Conservation (phyloP, 35 echinoderm and acorn worm genomes). For the Diadema setosum region DNA sequence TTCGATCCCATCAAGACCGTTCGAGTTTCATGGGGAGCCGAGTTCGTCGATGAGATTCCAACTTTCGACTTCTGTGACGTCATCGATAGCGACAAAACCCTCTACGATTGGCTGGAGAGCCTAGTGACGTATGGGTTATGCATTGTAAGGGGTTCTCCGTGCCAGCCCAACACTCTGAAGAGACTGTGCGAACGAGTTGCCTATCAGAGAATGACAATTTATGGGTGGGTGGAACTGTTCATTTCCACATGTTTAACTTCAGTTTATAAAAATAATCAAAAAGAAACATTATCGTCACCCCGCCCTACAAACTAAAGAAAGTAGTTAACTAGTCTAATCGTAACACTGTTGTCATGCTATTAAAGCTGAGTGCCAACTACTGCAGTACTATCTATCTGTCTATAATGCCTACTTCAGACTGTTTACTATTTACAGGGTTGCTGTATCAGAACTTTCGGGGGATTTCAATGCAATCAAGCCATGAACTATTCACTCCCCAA, state of each 20-base stretch:
- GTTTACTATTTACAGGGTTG: too few species aligned
- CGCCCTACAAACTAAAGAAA: background rate
- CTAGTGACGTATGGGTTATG: background rate
- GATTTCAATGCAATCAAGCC: too few species aligned
- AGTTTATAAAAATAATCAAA: background rate
- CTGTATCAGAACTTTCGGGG: too few species aligned
- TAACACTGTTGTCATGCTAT: background rate
- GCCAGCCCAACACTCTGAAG: background rate
- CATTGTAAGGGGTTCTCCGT: background rate
- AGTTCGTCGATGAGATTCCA: constrained; percentile 18
- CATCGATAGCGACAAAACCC: constrained; percentile 20
- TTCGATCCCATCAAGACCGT: constrained; percentile 27
- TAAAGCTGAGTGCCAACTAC: background rate
- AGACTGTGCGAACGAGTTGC: constrained; percentile 14
- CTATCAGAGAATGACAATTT: constrained; percentile 11
- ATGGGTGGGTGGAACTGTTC: background rate
- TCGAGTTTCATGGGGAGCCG: constrained; percentile 31
- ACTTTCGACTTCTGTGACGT: constrained; percentile 11
- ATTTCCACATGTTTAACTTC: background rate
- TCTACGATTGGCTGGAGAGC: constrained; percentile 39
- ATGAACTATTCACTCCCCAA: too few species aligned
- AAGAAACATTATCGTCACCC: background rate
- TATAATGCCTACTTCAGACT: too few species aligned
- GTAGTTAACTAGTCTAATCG: background rate
- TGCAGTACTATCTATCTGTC: too few species aligned